Evolutionary conservation across 2,113 vertebrate species (phyloP).

Genomic region (Amphiprion ocellaris): DNA sequence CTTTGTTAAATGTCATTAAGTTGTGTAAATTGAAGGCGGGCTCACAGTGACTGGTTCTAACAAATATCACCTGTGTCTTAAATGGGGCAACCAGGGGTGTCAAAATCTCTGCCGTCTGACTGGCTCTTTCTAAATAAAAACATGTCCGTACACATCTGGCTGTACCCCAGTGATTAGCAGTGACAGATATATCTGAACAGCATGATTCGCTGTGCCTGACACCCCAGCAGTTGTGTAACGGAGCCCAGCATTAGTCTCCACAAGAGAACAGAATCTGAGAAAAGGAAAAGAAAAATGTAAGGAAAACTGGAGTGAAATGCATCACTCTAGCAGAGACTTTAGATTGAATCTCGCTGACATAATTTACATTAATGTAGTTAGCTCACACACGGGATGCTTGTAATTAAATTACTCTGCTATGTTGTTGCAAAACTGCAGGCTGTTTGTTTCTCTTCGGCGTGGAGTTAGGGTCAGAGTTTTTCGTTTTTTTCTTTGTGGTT

Average conservation of each 20-base stretch:
- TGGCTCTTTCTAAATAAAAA: conserved; percentile 32
- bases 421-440: conserved; percentile 19
- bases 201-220: neutral
- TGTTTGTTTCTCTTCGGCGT: neutral
- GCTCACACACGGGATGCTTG: conserved; percentile 25
- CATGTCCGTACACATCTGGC: conserved; percentile 15
- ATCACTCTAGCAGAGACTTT: neutral
- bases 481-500: conserved; percentile 7
- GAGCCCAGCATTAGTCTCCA: conserved; percentile 2
- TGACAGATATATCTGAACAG: conserved; percentile 37
- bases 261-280: neutral
- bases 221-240: neutral
- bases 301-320: neutral
- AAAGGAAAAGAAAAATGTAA: neutral
- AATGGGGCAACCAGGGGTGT: conserved; percentile 7
- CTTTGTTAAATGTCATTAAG: conserved; percentile 8
- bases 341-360: conserved; percentile 1
- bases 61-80: conserved; percentile 32
- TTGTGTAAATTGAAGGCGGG: conserved; percentile 5
- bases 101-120: conserved; percentile 23
- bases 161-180: conserved; percentile 6
- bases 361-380: conserved; percentile 48
- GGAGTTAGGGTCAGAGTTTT: neutral
- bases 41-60: conserved; percentile 13
- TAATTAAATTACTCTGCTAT: conserved; percentile 24